Conservation (phyloP, 2,113 vertebrate species). For the Protobothrops flavoviridis region DNA sequence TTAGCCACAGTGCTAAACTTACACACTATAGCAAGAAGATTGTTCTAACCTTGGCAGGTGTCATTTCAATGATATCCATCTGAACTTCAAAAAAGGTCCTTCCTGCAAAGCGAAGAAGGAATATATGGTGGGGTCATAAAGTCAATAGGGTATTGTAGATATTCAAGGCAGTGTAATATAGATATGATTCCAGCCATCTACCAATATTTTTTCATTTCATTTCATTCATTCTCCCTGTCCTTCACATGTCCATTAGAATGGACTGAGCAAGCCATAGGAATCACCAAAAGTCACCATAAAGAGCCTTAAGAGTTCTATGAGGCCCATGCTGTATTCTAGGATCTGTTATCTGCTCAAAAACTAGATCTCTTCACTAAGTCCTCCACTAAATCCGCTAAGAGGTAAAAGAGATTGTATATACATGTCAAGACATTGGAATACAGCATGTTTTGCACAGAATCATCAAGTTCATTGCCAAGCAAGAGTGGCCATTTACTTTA, state of each 20-base stretch:
- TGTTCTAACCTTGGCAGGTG: background rate
- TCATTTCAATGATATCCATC: background rate
- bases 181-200: background rate
- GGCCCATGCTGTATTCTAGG: background rate
- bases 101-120: background rate
- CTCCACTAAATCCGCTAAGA: no score
- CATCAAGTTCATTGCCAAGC: background rate
- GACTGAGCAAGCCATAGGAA: background rate
- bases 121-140: background rate
- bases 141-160: background rate
- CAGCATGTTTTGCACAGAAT: background rate
- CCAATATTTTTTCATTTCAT: background rate
- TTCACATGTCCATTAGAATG: background rate
- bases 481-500: background rate
- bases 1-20: background rate
- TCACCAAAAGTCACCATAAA: background rate
- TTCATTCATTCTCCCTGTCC: background rate
- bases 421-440: background rate
- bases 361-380: no score
- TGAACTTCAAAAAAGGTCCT: background rate
- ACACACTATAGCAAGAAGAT: background rate
- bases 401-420: background rate
- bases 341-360: no score
- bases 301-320: background rate
- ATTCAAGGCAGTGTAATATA: background rate